Base-by-base conservation (phyloP, 2,797 vertebrate species). In the Megalops cyprinoides region DNA sequence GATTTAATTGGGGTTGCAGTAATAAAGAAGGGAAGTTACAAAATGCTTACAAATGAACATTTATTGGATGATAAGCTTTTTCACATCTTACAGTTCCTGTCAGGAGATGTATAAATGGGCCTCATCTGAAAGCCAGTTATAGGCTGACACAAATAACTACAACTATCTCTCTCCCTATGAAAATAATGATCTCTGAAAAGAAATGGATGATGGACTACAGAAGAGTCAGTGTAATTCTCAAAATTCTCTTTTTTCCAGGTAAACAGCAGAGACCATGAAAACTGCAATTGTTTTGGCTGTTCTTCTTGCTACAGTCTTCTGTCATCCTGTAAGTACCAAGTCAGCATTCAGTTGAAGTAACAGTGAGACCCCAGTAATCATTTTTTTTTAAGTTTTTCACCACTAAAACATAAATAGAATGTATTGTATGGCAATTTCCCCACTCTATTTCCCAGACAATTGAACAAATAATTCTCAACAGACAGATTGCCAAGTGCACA, bases 281-380 rank as follows among this genome's bases (percentile, higher is more conserved):
- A 91, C 90, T n/a, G 88, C 87, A 4, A 10, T 94, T 79, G 76
- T 94, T 83, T 92, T 95, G 31, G 79, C 90, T 18, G 88, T 95
- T 77, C 92, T 95, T 85, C 91, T 95, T 31, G 91, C 91, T 79
- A 89, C 90, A 31, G 94, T 92, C 28, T 91, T 93, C 86, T 94
- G 93, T 56, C 87, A 89, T 73, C 94, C 95, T 76, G 94, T 95
- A 79, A 93, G 93, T 86, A 75, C 3, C 49, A 74, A n/a, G 25
- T 76, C 23, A 71, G 46, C 60, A 31, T n/a, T n/a, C n/a, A n/a
- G n/a, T n/a, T n/a, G n/a, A n/a, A n/a, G n/a, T n/a, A n/a, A n/a
- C n/a, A n/a, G n/a, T n/a, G n/a, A n/a, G n/a, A n/a, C n/a, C n/a
- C n/a, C n/a, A n/a, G n/a, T n/a, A n/a, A n/a, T n/a, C n/a, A n/a